Conservation (phyloP, 2,113 vertebrate species). For the Gymnorhina tibicen region DNA sequence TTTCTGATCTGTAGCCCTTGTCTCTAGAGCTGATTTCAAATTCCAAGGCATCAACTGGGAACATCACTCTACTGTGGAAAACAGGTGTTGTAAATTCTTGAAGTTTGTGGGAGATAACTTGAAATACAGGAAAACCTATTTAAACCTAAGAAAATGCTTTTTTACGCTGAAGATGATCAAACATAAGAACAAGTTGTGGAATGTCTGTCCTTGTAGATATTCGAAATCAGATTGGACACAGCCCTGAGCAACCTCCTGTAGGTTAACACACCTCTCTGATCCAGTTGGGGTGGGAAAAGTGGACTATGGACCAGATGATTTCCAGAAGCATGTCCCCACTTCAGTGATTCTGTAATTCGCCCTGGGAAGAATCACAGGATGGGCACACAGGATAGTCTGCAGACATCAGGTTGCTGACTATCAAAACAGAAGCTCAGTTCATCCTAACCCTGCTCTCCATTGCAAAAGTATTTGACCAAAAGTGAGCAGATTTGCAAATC, state of each 20-base stretch:
- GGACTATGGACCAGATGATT: not conserved
- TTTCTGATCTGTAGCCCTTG: not conserved
- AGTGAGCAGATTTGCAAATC: not conserved
- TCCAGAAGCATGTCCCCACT: not conserved
- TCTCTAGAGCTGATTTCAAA: not conserved
- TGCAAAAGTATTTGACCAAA: not conserved
- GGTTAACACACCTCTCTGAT: accelerated
- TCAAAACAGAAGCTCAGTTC: not conserved
- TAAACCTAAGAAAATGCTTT: not conserved
- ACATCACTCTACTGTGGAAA: not conserved
- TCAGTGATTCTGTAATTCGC: not conserved
- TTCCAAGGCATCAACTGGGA: not conserved
- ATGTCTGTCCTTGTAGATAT: not conserved
- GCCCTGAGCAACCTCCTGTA: not conserved
- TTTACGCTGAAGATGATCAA: not conserved
- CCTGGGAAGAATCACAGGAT: not conserved
- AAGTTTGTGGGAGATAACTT: not conserved
- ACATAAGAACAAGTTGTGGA: not conserved
- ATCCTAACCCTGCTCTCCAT: not conserved
- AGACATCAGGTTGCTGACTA: not conserved
- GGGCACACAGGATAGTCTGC: not conserved
- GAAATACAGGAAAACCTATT: not conserved
- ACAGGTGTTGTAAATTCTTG: not conserved
- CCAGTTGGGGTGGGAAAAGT: accelerated
- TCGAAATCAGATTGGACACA: not conserved